Percentiles rank a stretch among this genome's conserved stretches.
Conservation (phyloP, 2,797 vertebrate species). For the Anguilla megastoma region DNA sequence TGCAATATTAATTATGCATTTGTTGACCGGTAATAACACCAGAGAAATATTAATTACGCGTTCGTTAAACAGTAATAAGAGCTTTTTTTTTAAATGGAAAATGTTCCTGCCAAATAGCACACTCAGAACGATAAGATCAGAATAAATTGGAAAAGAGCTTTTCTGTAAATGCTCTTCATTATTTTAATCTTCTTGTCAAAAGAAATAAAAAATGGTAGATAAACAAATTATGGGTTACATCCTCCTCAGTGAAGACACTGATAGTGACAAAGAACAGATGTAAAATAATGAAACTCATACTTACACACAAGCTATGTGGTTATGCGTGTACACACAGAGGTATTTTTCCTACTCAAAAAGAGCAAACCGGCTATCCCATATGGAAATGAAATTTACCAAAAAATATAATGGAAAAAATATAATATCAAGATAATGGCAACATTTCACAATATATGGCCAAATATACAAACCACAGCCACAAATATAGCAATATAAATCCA, state of each 20-base stretch:
- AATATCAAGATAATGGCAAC: neutral
- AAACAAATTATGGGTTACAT: neutral
- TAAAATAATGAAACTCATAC: neutral
- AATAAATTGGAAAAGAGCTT: neutral
- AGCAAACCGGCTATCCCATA: neutral
- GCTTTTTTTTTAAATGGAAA: neutral
- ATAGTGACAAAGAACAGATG: neutral
- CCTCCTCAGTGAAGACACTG: neutral
- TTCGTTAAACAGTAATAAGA: too few relatives aligned
- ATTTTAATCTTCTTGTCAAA: neutral
- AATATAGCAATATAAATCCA: neutral
- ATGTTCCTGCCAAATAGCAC: neutral
- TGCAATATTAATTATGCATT: too few relatives aligned
- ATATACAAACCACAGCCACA: neutral
- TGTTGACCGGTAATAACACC: too few relatives aligned
- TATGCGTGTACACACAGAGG: neutral
- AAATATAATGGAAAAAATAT: neutral
- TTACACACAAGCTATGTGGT: neutral
- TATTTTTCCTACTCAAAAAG: neutral
- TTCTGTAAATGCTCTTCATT: neutral
- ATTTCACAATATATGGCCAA: neutral
- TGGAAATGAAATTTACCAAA: neutral
- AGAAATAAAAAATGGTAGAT: neutral
- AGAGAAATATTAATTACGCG: neutral
- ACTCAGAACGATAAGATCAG: neutral